Base-by-base conservation (phyloP, 1,140 invertebrate genomes). In the Eubasilissa regina region DNA sequence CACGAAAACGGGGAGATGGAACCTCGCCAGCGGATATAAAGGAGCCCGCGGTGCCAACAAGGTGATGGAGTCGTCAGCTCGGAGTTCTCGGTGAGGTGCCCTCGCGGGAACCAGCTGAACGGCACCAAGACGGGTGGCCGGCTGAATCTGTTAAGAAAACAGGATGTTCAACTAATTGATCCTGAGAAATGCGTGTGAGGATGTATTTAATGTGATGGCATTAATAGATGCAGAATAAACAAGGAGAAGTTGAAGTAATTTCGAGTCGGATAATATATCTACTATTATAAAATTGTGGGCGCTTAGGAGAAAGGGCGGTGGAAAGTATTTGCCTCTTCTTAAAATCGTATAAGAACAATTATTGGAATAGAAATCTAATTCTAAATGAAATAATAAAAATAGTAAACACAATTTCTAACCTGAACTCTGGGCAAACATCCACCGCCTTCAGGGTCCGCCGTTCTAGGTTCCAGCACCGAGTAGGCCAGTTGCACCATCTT, bases 31-130 rank as follows among this genome's bases (percentile, higher is more conserved):
- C 0, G 96, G 96, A 88, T 97, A 97, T 4, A 97, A 87, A 0
- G 95, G 94, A 43, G 94, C 93, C 84, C 97, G 93, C 0, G 96
- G 96, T n/a, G 97, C 89, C n/a, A 97, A 87, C n/a, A 97, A 92
- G 0, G 94, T 93, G 0, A 97, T 88, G 25, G 93, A 92, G 48
- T 96, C 94, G 79, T 96, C 95, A 62, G 93, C 90, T 68, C 93
- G 92, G 17, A 97, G 89, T 85, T 97, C 95, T 81, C 95, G 93
- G 84, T 96, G 97, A 4, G 93, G 92, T 15, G 93, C 92, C n/a
- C 93, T 92, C 68, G 94, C 93, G 0, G 94, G 92, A 0, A 93
- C 91, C 45, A 97, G 86, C 0, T 94, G 93, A 13, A 96, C 93
- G 48, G 90, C 90, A 10, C 92, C 94, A 43, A 95, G 85, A 0